phyloP scores from a whole-genome alignment of 2,888 invertebrate genomes.

The Mythimna impura region DNA sequence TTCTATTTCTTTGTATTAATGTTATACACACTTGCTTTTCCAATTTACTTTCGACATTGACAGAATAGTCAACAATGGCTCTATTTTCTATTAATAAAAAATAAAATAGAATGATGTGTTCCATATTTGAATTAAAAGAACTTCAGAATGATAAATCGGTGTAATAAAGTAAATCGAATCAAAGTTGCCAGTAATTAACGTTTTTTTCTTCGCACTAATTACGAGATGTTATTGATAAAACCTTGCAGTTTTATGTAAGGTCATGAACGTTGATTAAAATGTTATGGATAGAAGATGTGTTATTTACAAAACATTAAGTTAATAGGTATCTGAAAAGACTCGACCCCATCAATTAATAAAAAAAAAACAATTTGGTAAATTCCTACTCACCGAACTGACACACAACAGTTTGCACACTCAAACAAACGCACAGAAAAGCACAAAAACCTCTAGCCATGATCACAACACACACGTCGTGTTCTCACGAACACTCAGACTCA shows the following conservation, averaged over 20 bases:
- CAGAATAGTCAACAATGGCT: too few relatives aligned
- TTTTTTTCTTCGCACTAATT: constrained; percentile 41
- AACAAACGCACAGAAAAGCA: constrained; percentile 73
- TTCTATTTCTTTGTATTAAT: too few relatives aligned
- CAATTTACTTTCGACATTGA: too few relatives aligned
- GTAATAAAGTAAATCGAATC: constrained; percentile 43
- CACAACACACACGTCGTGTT: constrained; percentile 41
- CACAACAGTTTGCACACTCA: constrained; percentile 73
- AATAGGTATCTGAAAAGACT: neutral
- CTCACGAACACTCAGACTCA: constrained; percentile 18
- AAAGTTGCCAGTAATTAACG: constrained; percentile 33
- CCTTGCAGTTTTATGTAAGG: constrained; percentile 26
- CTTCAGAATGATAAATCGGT: neutral
- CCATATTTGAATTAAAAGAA: neutral
- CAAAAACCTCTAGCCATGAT: constrained; percentile 68
- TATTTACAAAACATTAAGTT: constrained; percentile 1
- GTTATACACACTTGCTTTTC: too few relatives aligned
- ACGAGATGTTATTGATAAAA: constrained; percentile 41
- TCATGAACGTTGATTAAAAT: neutral
- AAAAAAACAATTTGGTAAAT: neutral
- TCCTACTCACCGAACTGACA: constrained; percentile 81
- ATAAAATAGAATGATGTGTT: neutral
- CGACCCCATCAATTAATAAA: neutral
- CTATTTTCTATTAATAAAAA: too few relatives aligned
- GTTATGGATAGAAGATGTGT: neutral